phyloP scores from a whole-genome alignment of 2,888 invertebrate genomes.

The Caenorhabditis sp. region DNA sequence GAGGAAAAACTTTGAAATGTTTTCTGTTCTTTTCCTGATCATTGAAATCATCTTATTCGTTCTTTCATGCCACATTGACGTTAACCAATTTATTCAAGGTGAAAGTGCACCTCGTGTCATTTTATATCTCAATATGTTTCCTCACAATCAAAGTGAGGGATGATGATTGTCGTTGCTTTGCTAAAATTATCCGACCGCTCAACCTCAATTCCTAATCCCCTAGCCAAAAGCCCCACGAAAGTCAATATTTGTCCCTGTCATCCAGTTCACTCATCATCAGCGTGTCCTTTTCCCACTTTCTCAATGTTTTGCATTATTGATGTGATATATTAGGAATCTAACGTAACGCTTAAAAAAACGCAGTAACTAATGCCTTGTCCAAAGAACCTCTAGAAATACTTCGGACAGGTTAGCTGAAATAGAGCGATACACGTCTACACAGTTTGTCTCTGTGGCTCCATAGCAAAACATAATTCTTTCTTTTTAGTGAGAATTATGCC shows the following conservation, averaged over 20 bases:
- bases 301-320: no score
- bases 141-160: neutral
- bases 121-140: neutral
- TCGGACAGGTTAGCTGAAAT: no score
- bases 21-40: neutral
- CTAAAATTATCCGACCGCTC: slow-evolving; percentile 14
- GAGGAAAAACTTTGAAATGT: neutral
- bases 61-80: slow-evolving; percentile 4
- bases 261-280: slow-evolving; percentile 31
- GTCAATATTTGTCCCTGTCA: slow-evolving; percentile 32
- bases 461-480: no score
- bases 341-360: no score
- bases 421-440: no score
- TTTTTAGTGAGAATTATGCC: neutral
- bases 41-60: neutral
- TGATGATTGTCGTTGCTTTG: slow-evolving; percentile 3
- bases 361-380: no score
- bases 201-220: slow-evolving; percentile 18
- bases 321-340: no score
- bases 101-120: neutral
- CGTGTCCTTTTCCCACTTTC: slow-evolving; percentile 25
- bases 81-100: neutral
- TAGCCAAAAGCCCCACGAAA: slow-evolving; percentile 19
- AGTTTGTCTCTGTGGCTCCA: neutral
- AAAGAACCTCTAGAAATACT: no score